A percentile compares a stretch with the other conserved stretches of the same genome.
Evolutionary conservation across 64 coral and sea anemone species (phyloP).

Genomic region (Anthopleura sola): DNA sequence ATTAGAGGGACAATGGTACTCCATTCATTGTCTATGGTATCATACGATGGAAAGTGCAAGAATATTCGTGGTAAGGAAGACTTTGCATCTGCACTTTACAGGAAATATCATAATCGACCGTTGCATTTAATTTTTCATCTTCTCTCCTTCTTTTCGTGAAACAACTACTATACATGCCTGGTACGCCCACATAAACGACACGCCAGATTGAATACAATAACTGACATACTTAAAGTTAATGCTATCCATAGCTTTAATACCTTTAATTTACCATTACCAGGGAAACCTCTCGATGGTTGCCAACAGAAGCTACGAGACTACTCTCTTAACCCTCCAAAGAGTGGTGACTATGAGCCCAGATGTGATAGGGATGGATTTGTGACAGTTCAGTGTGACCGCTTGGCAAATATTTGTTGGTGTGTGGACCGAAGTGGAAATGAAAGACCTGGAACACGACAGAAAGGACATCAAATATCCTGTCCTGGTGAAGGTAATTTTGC

Average conservation of each 20-base stretch:
- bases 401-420: constrained; percentile 44
- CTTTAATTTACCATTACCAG: constrained; percentile 6
- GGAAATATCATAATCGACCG: too few species aligned
- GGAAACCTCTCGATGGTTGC: constrained; percentile 30
- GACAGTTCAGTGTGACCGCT: constrained; percentile 13
- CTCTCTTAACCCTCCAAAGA: constrained; percentile 6
- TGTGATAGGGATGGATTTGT: constrained; percentile 17
- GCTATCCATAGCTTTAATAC: too few species aligned
- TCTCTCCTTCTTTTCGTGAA: too few species aligned
- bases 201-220: too few species aligned
- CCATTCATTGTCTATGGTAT: background rate
- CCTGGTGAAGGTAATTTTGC: background rate
- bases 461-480: constrained; percentile 33
- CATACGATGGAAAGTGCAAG: constrained; percentile 15
- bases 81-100: too few species aligned
- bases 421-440: constrained; percentile 29
- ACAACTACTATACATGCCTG: too few species aligned
- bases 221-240: too few species aligned
- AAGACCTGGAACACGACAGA: constrained; percentile 49
- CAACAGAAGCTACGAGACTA: constrained; percentile 38
- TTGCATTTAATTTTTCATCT: too few species aligned
- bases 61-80: constrained; percentile 31
- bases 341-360: constrained; percentile 20
- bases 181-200: too few species aligned
- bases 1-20: constrained; percentile 21